These are phyloP conservation scores for Trissonchulus sp. DNA, from an alignment of 2,888 invertebrate genomes.

Conservation along the genomic window DNA sequence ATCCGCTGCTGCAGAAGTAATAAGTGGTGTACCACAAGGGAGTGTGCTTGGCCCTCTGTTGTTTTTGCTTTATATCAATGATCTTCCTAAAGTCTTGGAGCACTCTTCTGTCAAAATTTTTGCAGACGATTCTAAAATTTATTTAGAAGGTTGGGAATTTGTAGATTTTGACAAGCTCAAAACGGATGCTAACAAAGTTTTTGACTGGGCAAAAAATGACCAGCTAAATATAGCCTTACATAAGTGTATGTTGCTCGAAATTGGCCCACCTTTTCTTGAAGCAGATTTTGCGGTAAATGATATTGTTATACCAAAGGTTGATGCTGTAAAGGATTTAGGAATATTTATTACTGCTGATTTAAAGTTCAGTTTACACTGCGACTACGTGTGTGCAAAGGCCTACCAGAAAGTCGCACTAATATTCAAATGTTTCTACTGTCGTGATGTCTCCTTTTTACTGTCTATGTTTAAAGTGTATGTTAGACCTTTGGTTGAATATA, in stretches of 20 bases:
- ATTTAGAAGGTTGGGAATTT: too few species aligned
- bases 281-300: background rate
- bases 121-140: background rate
- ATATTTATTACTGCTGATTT: background rate
- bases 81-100: background rate
- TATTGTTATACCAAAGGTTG: background rate
- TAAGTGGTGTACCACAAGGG: constrained; percentile 19
- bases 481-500: constrained; percentile 11
- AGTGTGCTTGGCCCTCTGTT: background rate
- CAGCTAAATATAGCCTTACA: background rate
- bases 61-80: constrained; percentile 8
- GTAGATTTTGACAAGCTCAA: too few species aligned
- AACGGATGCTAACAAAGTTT: background rate
- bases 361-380: too few species aligned
- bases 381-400: too few species aligned
- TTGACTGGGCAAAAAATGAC: background rate
- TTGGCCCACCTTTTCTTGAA: background rate
- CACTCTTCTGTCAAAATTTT: background rate
- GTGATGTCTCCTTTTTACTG: too few species aligned
- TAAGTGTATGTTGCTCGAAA: background rate
- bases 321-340: constrained; percentile 2
- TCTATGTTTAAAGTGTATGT: too few species aligned
- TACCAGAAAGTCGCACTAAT: too few species aligned
- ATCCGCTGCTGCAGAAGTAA: too few species aligned
- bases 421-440: too few species aligned